phyloP scores from a whole-genome alignment of 2,888 invertebrate genomes.

The Aricia artaxerxes region DNA sequence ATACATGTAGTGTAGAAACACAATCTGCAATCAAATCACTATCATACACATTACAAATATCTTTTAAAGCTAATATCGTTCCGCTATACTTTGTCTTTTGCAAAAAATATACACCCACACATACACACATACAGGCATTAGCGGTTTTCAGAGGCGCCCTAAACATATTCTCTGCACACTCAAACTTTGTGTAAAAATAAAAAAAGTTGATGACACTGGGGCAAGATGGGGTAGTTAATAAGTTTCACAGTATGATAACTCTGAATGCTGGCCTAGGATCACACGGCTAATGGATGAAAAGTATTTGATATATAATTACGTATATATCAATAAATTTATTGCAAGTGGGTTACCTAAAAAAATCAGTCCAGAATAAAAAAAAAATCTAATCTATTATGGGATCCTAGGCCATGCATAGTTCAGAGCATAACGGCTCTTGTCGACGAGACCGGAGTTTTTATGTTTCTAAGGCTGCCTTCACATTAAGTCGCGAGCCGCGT shows the following conservation, averaged over 20 bases:
- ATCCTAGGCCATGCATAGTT: too few species aligned
- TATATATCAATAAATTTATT: too few species aligned
- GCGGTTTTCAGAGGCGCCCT: neutral
- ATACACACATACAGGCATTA: neutral
- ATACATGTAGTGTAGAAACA: slow-evolving; percentile 6
- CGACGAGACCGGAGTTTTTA: neutral
- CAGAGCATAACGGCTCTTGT: neutral
- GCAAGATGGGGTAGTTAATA: neutral
- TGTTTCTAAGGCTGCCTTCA: too few species aligned
- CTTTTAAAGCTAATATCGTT: neutral
- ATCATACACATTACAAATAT: slow-evolving; percentile 34
- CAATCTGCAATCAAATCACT: neutral
- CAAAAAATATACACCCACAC: slow-evolving; percentile 1
- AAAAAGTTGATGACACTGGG: neutral
- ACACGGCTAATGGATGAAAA: too few species aligned
- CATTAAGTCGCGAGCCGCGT: too few species aligned
- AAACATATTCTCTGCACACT: neutral
- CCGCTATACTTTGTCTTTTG: slow-evolving; percentile 6
- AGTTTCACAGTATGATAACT: neutral
- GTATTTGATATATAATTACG: too few species aligned
- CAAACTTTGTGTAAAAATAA: neutral
- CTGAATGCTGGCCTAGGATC: too few species aligned
- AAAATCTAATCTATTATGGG: too few species aligned
- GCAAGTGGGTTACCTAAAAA: too few species aligned
- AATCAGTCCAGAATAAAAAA: too few species aligned